These are phyloP conservation scores for Phyllotreta cruciferae DNA, from an alignment of 2,888 invertebrate genomes.

Conservation along the genomic window DNA sequence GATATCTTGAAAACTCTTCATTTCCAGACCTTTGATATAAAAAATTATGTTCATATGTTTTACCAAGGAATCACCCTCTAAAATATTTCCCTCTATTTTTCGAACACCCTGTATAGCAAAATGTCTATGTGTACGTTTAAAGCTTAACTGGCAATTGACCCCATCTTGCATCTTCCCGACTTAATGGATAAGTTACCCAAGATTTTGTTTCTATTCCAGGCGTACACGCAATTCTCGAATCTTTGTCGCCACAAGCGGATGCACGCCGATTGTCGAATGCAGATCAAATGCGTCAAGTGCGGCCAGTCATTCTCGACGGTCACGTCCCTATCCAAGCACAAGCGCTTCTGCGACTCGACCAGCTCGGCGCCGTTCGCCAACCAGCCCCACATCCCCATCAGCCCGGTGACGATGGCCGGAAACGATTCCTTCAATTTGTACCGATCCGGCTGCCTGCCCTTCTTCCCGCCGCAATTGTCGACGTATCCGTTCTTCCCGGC, in stretches of 20 bases:
- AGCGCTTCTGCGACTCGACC: constrained; percentile 92
- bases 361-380: constrained; percentile 59
- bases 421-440: constrained; percentile 74
- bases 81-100: too few relatives aligned
- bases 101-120: too few relatives aligned
- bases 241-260: constrained; percentile 99
- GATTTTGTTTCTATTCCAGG: constrained; percentile 63
- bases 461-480: constrained; percentile 70
- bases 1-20: too few relatives aligned
- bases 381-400: constrained; percentile 50
- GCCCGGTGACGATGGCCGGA: constrained; percentile 51
- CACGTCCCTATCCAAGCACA: constrained; percentile 93
- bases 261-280: constrained; percentile 95
- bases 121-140: too few relatives aligned
- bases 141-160: too few relatives aligned
- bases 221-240: constrained; percentile 99
- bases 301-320: constrained; percentile 91
- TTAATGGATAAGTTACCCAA: neutral
- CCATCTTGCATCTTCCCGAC: neutral
- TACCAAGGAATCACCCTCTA: too few relatives aligned
- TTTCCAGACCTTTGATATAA: too few relatives aligned
- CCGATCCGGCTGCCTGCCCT: constrained; percentile 67
- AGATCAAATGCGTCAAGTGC: constrained; percentile 94
- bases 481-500: constrained; percentile 57
- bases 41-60: too few relatives aligned